Evolutionary conservation across 2,888 invertebrate genomes (phyloP), one percentile per base, ranked within the genome.

Genomic region (Plebejus anna): DNA sequence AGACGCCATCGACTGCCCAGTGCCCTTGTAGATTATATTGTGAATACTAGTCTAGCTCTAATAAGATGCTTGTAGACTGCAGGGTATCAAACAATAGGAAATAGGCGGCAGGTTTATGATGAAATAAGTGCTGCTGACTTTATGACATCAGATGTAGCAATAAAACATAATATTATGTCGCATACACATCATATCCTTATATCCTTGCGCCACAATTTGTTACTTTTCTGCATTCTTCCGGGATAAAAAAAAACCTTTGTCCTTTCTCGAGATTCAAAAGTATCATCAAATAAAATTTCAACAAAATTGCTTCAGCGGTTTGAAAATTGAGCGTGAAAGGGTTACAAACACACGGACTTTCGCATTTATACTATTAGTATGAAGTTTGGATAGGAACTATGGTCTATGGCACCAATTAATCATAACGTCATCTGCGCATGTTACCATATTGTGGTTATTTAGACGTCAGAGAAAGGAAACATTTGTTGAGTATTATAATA

Each of bases 1-100:
- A 13, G 36, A 4, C 16, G 57, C 61, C 28, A 28, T 5, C 66
- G 28, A 13, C 66, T 4, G 73, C 32, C 73, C 73, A 13, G 32
- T 4, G 73, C 32, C 73, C 73, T 73, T 73, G 73, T 55, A 32
- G 55, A 73, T 6, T 51, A 13, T 73, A 55, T 73, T 73, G 73
- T 73, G 7, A 73, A 55, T 55, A 73, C 55, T 73, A 47, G 22
- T 1, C 72, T 2, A 32, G 47, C 22, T 73, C 28, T 72, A 73
- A 73, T 73, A 32, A 55, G 51, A 22, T 32, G 28, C 28, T 72
- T 51, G 72, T 71, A 42, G 13, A 13, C 13, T 66, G 36, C 9
- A 13, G 66, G 66, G 66, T 5, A 32, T 13, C 13, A 66, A 3
- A 55, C 55, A 55, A 55, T 55, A 55, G 55, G 55, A 55, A 55